Percentiles rank a stretch among this genome's conserved stretches.
phyloP scores from a whole-genome alignment of 2,113 vertebrate genomes.

The Peromyscus polionotus region DNA sequence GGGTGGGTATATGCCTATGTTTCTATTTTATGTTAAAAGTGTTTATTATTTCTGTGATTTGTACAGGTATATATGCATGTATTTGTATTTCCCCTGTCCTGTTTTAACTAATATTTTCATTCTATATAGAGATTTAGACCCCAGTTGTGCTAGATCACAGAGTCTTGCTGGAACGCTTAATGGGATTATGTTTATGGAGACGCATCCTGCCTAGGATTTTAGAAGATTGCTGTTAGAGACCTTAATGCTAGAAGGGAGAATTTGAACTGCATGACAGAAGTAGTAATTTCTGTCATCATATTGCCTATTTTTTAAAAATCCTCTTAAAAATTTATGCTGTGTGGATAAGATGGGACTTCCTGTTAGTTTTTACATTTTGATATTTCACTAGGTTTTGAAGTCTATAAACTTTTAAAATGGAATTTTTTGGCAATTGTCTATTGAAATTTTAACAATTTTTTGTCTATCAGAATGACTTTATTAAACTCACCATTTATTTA shows the following conservation, averaged over 20 bases:
- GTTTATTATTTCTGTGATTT: neutral
- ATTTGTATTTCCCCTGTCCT: neutral
- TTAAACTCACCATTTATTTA: slow-evolving; percentile 6
- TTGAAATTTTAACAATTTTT: slow-evolving; percentile 55
- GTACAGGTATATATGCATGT: neutral
- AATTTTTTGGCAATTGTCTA: slow-evolving; percentile 1
- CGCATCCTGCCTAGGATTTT: slow-evolving; percentile 31
- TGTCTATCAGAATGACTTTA: slow-evolving; percentile 40
- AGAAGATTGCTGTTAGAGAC: slow-evolving; percentile 41
- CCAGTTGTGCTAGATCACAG: neutral
- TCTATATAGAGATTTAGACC: neutral
- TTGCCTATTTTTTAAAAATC: slow-evolving; percentile 56
- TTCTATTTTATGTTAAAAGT: slow-evolving; percentile 50
- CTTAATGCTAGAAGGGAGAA: slow-evolving; percentile 59
- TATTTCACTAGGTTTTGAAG: slow-evolving; percentile 30
- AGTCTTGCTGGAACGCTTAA: slow-evolving; percentile 60
- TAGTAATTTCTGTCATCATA: slow-evolving; percentile 42
- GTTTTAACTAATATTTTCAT: slow-evolving; percentile 59
- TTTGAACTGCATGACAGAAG: slow-evolving; percentile 55
- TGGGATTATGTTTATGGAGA: slow-evolving; percentile 61
- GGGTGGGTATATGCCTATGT: neutral
- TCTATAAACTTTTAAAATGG: slow-evolving; percentile 24
- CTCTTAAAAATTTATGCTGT: slow-evolving; percentile 58
- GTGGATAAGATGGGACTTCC: slow-evolving; percentile 28
- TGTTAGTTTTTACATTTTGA: slow-evolving; percentile 7